These are phyloP conservation scores for Lycia hirtaria DNA, from an alignment of 2,888 invertebrate species.

Conservation along the genomic window DNA sequence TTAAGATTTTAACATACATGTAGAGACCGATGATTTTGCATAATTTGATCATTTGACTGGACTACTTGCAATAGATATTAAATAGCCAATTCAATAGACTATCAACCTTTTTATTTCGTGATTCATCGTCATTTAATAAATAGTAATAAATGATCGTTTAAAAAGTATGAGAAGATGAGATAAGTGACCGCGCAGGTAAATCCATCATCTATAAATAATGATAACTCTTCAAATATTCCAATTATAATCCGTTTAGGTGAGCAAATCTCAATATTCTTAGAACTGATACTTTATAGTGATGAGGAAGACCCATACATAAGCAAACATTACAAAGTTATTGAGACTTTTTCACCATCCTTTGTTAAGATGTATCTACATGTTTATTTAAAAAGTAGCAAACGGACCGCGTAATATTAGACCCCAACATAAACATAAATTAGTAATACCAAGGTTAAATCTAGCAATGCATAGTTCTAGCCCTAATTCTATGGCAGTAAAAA, in stretches of 20 bases:
- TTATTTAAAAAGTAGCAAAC: too few species aligned
- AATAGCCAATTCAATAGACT: background rate
- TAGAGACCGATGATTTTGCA: constrained; percentile 4
- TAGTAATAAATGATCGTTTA: background rate
- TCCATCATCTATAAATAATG: constrained; percentile 29
- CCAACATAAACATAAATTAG: too few species aligned
- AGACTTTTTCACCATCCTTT: constrained; percentile 10
- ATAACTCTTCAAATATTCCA: constrained; percentile 18
- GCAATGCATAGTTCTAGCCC: too few species aligned
- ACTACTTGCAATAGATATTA: too few species aligned
- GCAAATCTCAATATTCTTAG: constrained; percentile 24
- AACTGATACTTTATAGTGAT: constrained; percentile 15
- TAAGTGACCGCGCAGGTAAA: constrained; percentile 13
- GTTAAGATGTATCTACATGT: too few species aligned
- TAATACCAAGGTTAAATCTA: too few species aligned
- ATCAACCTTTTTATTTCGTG: background rate
- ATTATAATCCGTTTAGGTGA: constrained; percentile 32
- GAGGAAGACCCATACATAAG: constrained; percentile 7
- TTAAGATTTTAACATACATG: constrained; percentile 34
- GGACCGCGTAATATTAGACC: too few species aligned
- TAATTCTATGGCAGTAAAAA: too few species aligned
- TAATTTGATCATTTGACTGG: background rate
- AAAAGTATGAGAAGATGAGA: background rate
- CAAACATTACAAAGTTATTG: constrained; percentile 17
- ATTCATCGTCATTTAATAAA: background rate